A percentile compares a stretch with the other conserved stretches of the same genome.
phyloP scores from a whole-genome alignment of 2,113 vertebrate genomes.

The Thalassarche chlororhynchos region DNA sequence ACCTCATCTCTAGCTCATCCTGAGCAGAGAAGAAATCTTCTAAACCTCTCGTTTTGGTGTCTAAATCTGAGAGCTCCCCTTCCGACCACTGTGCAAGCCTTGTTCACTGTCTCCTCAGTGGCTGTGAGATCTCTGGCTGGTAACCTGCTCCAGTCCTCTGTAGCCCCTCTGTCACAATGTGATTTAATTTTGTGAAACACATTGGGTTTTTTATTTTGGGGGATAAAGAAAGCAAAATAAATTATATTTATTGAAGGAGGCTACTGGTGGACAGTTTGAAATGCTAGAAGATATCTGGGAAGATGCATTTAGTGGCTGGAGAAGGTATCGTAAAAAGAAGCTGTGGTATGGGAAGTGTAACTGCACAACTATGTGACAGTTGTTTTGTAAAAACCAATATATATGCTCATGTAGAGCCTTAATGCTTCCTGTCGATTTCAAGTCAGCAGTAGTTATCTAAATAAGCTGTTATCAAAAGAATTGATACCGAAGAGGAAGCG shows the following conservation, averaged over 20 bases:
- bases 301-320: not conserved
- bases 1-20: not conserved
- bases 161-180: not conserved
- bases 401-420: not conserved
- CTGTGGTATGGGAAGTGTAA: not conserved
- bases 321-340: not conserved
- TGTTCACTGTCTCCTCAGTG: not conserved
- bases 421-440: not conserved
- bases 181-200: not conserved
- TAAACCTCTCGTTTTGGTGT: not conserved
- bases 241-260: not conserved
- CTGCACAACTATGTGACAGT: not conserved
- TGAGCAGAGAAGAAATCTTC: not conserved
- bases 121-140: not conserved
- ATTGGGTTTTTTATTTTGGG: not conserved
- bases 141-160: not conserved
- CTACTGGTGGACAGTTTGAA: not conserved
- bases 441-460: not conserved
- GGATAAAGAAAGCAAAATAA: not conserved
- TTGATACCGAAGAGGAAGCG: not conserved
- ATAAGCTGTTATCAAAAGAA: not conserved
- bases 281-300: not conserved
- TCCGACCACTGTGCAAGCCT: not conserved
- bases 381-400: not conserved
- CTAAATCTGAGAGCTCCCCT: not conserved